Conservation (phyloP, 2,113 vertebrate genomes). For the Rhinichthys klamathensis region DNA sequence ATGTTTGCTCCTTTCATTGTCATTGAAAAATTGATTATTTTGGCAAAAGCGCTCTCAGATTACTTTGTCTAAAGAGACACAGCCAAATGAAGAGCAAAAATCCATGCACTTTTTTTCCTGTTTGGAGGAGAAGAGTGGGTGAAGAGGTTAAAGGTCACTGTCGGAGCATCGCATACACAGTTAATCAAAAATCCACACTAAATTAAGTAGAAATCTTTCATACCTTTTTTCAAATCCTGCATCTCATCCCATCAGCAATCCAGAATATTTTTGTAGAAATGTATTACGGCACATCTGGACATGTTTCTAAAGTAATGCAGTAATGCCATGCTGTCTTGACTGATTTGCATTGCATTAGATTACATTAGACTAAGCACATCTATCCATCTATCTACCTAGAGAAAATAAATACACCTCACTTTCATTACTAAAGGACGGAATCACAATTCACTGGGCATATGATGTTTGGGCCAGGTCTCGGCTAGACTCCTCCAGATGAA, state of each 20-base stretch:
- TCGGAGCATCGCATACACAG: neutral
- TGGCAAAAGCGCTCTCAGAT: slow-evolving; percentile 16
- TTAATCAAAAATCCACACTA: neutral
- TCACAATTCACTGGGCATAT: neutral
- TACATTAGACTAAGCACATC: neutral
- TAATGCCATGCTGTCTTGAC: neutral
- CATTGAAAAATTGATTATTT: slow-evolving; percentile 25
- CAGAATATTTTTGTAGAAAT: neutral
- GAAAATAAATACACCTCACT: neutral
- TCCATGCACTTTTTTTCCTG: slow-evolving; percentile 12
- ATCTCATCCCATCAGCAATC: neutral
- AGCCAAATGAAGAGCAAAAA: slow-evolving; percentile 25
- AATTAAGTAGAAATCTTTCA: neutral
- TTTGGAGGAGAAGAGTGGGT: neutral
- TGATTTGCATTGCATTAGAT: neutral
- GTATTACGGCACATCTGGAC: neutral
- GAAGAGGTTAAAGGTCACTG: neutral
- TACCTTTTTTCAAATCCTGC: neutral
- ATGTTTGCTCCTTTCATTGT: neutral
- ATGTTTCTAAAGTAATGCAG: slow-evolving; percentile 11
- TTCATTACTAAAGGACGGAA: neutral
- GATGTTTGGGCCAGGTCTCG: neutral
- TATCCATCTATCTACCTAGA: neutral
- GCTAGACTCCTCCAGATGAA: neutral
- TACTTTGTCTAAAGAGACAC: slow-evolving; percentile 24